Conservation (phyloP, 2,888 invertebrate genomes). For the Beris chalybata region DNA sequence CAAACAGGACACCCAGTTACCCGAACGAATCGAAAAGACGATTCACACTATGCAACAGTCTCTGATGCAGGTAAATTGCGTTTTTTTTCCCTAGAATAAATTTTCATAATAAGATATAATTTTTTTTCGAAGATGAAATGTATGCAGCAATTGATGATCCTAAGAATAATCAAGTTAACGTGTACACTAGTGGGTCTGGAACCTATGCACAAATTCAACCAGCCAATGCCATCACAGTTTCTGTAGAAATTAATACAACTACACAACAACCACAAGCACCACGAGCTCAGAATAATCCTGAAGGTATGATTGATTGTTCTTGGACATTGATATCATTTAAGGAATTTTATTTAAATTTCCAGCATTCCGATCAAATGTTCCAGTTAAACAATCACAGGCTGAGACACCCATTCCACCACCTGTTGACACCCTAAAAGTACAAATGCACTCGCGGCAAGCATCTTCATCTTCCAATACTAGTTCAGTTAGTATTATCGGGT, state of each 20-base stretch:
- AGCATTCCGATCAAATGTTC: slow-evolving; percentile 25
- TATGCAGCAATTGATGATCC: slow-evolving; percentile 89
- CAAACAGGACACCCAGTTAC: slow-evolving; percentile 61
- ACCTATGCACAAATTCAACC: slow-evolving; percentile 84
- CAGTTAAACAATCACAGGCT: slow-evolving; percentile 35
- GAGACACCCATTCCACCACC: slow-evolving; percentile 59
- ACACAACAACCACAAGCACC: slow-evolving; percentile 50
- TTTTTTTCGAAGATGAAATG: slow-evolving; percentile 78
- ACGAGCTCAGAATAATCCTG: slow-evolving; percentile 16
- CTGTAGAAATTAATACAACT: slow-evolving; percentile 53
- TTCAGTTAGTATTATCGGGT: slow-evolving; percentile 74
- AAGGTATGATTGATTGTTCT: slow-evolving; percentile 13
- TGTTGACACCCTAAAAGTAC: slow-evolving; percentile 64
- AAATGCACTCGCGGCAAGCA: slow-evolving; percentile 66
- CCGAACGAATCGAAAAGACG: slow-evolving; percentile 55
- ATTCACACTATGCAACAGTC: slow-evolving; percentile 85
- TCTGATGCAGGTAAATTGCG: slow-evolving; percentile 82
- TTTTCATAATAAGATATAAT: neutral
- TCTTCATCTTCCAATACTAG: slow-evolving; percentile 74
- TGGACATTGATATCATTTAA: slow-evolving; percentile 4
- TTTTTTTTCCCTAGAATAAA: neutral
- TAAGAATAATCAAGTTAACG: slow-evolving; percentile 59
- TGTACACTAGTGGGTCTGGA: slow-evolving; percentile 78
- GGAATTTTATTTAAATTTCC: neutral
- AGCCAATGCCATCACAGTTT: slow-evolving; percentile 53